phyloP scores from a whole-genome alignment of 2,888 invertebrate species.

The Tetanocera ferruginea region DNA sequence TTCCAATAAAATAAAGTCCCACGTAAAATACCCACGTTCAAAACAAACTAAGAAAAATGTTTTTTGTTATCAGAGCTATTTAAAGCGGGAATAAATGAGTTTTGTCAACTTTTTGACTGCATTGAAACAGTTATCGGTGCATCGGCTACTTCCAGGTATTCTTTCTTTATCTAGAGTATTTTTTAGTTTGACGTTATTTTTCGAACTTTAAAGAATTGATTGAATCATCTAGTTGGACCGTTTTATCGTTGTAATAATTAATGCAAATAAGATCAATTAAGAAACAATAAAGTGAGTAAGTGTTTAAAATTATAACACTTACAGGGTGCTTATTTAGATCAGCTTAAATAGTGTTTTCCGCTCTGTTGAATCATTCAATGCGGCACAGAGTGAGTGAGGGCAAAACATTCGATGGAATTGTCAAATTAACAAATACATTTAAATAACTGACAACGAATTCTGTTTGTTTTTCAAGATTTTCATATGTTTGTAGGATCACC shows the following conservation, averaged over 20 bases:
- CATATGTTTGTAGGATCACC: conserved; percentile 57
- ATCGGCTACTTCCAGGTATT: not conserved
- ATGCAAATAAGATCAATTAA: conserved; percentile 5
- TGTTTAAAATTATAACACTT: not conserved
- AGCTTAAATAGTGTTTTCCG: not conserved
- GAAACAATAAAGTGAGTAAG: not conserved
- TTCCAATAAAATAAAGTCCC: too few species aligned
- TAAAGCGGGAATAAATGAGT: too few species aligned
- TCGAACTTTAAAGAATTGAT: not conserved
- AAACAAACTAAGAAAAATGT: too few species aligned
- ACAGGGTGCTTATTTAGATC: not conserved
- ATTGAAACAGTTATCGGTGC: too few species aligned
- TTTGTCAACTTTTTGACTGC: too few species aligned
- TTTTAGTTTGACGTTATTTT: not conserved
- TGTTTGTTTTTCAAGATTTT: conserved; percentile 50
- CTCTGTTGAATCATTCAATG: not conserved
- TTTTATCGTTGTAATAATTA: not conserved
- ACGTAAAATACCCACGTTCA: too few species aligned
- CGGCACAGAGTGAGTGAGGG: not conserved
- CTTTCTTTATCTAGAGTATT: not conserved
- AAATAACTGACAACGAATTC: conserved; percentile 63
- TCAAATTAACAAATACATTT: conserved; percentile 62
- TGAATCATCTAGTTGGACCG: not conserved
- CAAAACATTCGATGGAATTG: conserved; percentile 22
- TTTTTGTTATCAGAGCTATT: too few species aligned